Base-by-base conservation (phyloP, 2,888 invertebrate genomes). In the Pyralis farinalis region DNA sequence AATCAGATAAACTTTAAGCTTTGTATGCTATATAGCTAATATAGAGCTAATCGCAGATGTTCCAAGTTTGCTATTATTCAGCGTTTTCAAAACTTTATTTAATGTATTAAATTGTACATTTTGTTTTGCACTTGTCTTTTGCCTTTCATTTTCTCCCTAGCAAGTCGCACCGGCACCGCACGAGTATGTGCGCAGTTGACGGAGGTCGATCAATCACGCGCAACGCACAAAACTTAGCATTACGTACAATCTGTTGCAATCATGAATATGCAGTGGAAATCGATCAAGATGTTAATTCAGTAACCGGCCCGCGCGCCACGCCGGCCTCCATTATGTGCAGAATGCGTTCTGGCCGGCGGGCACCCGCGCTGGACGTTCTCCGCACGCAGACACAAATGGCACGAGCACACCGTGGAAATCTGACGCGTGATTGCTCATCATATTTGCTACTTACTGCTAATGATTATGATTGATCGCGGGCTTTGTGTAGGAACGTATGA, bases 211-310 rank as follows among this genome's bases (percentile, higher is more conserved):
- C 51, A 55, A 57, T 53, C 39, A 39, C 25, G 33, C 39, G 16
- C 27, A 37, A 33, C 39, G 33, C 39, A 39, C 33, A 32, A 50
- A 42, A 46, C 43, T 45, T 34, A 30, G 37, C 36, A 50, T 44
- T 58, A 50, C 35, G 34, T 38, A 49, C 36, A 46, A 51, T 55
- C 55, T 55, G 53, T 46, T 47, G 44, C 49, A 34, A 27, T 33
- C 55, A 63, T 71, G 61, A 71, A 69, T 69, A 70, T 71, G 63
- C 63, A 65, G 51, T 58, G 49, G 63, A 59, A 49, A 71, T 67
- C 70, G 58, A 71, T 71, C 72, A 65, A 63, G 58, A 70, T 69
- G 62, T 57, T 65, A 72, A 70, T 72, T 48, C 51, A 57, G 56
- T 54, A 54, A 53, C 55, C 55, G 51, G 55, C 54, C 57, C 51